Evolutionary conservation across 1,140 invertebrate genomes (phyloP), one percentile per base, ranked within the genome.

Genomic region (Thalassaphorura encarpata): DNA sequence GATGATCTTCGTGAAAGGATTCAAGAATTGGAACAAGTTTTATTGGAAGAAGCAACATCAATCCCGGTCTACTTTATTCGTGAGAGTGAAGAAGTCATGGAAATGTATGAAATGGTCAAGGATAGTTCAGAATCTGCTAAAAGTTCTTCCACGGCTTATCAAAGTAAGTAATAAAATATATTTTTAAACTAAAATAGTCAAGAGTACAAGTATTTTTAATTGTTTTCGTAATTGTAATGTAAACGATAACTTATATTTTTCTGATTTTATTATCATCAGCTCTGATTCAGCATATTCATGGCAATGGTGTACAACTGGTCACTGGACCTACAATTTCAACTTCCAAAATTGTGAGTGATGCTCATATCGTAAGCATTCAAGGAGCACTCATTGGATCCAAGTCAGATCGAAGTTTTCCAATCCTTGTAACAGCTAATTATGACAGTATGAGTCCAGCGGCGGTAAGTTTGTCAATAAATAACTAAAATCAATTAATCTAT

Each of bases 381-480:
- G 92, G 89, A 19, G 89, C 90, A 71, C 73, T 98, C 43, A 74
- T 82, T 46, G 89, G 88, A 0, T 80, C 80, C 66, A 87, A 86
- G 54, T 74, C 77, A 13, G 82, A 84, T 67, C 85, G 85, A 56
- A 87, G 88, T 71, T 75, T 80, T 61, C 89, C 90, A 29, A 91
- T 97, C 60, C 80, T 87, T 1, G 74, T 98, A 61, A 87, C 93
- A 19, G 86, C 93, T 4, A 88, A 97, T 76, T 94, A 97, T 68
- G 94, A 98, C 69, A 83, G 88, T 27, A 83, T 84, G 69, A 88
- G 85, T 50, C 74, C 89, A 52, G 85, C 86, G 28, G 90, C 94
- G 39, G 92, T 96, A 77, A 83, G 79, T 78, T 54, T 54, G 55
- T n/a, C n/a, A n/a, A n/a, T n/a, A n/a, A n/a, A n/a, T n/a, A n/a